These are phyloP conservation scores for Mantis religiosa DNA, from an alignment of 2,888 invertebrate species.

Conservation along the genomic window DNA sequence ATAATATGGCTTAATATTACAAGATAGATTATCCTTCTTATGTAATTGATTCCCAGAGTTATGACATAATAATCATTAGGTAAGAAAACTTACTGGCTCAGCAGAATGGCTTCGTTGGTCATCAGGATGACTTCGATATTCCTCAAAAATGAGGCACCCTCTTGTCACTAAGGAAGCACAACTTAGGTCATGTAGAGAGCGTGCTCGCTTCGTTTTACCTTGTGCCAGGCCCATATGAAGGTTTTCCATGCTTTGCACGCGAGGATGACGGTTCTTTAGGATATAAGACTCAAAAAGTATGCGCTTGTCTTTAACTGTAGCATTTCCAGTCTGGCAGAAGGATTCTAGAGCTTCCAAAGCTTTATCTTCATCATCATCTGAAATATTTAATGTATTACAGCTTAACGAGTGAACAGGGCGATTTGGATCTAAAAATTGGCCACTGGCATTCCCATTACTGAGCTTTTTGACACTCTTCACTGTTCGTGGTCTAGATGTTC, in stretches of 20 bases:
- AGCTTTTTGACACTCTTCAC: neutral
- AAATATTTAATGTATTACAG: neutral
- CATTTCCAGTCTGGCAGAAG: neutral
- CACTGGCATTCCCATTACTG: neutral
- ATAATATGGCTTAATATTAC: too few relatives aligned
- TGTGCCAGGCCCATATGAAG: constrained; percentile 43
- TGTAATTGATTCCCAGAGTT: too few relatives aligned
- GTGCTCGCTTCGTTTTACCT: constrained; percentile 54
- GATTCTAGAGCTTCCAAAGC: neutral
- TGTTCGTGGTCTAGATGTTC: neutral
- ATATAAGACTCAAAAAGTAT: constrained; percentile 60
- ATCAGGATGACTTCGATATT: neutral
- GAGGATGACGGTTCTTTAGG: constrained; percentile 55
- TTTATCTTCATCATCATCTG: neutral
- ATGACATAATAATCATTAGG: too few relatives aligned
- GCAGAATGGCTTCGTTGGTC: neutral
- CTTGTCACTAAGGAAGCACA: constrained; percentile 43
- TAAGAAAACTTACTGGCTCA: neutral
- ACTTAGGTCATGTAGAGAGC: constrained; percentile 62
- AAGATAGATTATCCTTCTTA: too few relatives aligned
- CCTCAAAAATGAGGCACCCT: neutral
- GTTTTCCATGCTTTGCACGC: constrained; percentile 62
- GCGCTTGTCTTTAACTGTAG: constrained; percentile 61
- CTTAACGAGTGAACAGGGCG: neutral
- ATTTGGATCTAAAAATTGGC: neutral